Base-by-base conservation (phyloP, 2,113 vertebrate species). In the Rhynchopsitta pachyrhyncha region DNA sequence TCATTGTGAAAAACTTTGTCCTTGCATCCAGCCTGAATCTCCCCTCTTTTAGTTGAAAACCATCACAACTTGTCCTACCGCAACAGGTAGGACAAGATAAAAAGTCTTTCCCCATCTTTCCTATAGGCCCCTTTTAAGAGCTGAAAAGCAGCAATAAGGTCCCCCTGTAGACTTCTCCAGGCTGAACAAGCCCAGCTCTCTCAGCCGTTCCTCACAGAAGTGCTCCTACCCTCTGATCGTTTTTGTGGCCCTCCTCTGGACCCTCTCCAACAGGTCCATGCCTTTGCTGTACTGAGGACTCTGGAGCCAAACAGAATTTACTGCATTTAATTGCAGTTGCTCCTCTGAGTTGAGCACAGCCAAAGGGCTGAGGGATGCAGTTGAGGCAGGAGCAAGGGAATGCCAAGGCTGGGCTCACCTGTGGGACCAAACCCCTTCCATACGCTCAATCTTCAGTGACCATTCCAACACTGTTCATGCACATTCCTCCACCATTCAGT, bases 401-500 rank as follows among this genome's bases (percentile, higher is more conserved):
- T 1, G 22, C 27, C 79, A 6, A 29, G 31, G 39, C 33, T 53
- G 3, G 73, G 46, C 42, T 66, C 69, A 25, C 41, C 24, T 3
- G 41, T 12, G 69, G 28, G 29, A 16, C 55, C 83, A 57, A 44
- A n/a, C 10, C 27, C 53, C 9, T 14, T 13, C 33, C 63, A 1
- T 2, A 1, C 13, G 6, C 25, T 1, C 6, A 1, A 3, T 5
- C 42, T 11, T 4, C 46, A 13, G 7, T 1, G 17, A 41, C 39
- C 2, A 0, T 23, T 25, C 71, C 69, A 8, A 0, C 8, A 0
- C 0, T 1, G 7, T 2, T 15, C 2, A 0, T 0, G 3, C 2
- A 0, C 1, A 0, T 24, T n/a, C 28, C 69, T 23, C 44, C 49
- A 4, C 57, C 17, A 6, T 4, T 31, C 1, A 0, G 49, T 16